These are phyloP conservation scores for Poliocrania exsul DNA, from an alignment of 2,797 vertebrate genomes.

Conservation along the genomic window DNA sequence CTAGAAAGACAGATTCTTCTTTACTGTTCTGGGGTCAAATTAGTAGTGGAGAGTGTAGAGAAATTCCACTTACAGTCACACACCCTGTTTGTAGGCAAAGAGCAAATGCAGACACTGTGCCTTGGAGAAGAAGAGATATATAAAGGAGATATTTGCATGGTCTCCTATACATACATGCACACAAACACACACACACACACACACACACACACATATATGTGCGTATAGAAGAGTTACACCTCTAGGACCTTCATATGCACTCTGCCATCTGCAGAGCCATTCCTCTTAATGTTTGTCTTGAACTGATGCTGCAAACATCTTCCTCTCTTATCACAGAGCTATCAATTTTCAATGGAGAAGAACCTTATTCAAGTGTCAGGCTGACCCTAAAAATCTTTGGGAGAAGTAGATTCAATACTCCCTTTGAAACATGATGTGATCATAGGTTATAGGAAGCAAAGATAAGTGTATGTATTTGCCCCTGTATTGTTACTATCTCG, in stretches of 20 bases:
- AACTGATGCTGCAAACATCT: background rate
- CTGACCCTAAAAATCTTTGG: background rate
- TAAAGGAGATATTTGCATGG: background rate
- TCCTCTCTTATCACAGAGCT: background rate
- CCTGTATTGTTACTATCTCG: background rate
- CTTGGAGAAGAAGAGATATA: background rate
- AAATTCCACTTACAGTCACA: background rate
- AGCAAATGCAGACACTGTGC: background rate
- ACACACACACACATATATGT: background rate
- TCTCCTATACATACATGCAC: background rate
- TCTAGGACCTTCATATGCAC: background rate
- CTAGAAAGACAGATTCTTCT: background rate
- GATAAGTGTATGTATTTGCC: background rate
- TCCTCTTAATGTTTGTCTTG: background rate
- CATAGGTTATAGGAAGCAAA: background rate
- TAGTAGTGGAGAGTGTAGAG: background rate
- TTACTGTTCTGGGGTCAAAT: background rate
- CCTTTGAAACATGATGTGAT: background rate
- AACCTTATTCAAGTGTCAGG: background rate
- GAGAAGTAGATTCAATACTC: background rate
- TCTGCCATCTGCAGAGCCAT: background rate
- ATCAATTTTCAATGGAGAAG: background rate
- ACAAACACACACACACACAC: fast-evolving
- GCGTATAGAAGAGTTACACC: background rate
- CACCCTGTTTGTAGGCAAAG: background rate